A percentile compares a stretch with the other conserved stretches of the same genome.
These are phyloP conservation scores for Eidolon dupreanum DNA, from an alignment of 2,797 vertebrate genomes.

Conservation along the genomic window DNA sequence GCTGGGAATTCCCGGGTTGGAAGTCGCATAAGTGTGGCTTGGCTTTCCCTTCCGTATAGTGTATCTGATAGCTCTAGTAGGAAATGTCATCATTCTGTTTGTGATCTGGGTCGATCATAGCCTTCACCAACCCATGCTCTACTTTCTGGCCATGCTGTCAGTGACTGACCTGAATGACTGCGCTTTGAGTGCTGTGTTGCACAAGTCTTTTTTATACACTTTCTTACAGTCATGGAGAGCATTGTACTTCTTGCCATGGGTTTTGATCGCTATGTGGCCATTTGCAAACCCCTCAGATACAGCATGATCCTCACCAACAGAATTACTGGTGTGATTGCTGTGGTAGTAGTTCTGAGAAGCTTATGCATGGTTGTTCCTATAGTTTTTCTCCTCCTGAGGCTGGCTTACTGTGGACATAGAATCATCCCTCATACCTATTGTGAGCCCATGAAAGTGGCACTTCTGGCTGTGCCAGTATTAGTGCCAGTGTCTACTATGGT, in stretches of 20 bases:
- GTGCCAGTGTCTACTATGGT: slow-evolving; percentile 58
- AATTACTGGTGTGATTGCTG: not conserved
- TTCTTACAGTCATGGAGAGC: slow-evolving; percentile 67
- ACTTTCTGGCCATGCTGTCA: slow-evolving; percentile 59
- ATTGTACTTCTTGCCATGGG: slow-evolving; percentile 60
- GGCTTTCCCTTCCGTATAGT: slow-evolving; percentile 41
- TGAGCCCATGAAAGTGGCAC: slow-evolving; percentile 68
- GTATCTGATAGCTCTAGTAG: slow-evolving; percentile 49
- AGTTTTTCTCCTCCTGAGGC: slow-evolving; percentile 48
- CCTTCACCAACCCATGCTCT: slow-evolving; percentile 64
- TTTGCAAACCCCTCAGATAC: slow-evolving; percentile 67
- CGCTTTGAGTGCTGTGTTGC: slow-evolving; percentile 40
- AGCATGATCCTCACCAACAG: slow-evolving; percentile 60
- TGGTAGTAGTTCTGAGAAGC: slow-evolving; percentile 23
- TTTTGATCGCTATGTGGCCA: slow-evolving; percentile 65
- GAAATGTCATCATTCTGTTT: slow-evolving; percentile 45
- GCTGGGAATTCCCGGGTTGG: slow-evolving; percentile 56
- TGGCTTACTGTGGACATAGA: slow-evolving; percentile 52
- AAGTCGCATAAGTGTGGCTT: slow-evolving; percentile 48
- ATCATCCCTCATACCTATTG: slow-evolving; percentile 66
- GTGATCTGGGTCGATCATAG: slow-evolving; percentile 34
- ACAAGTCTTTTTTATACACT: slow-evolving; percentile 62
- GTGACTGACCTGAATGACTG: slow-evolving; percentile 75
- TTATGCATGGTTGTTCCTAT: slow-evolving; percentile 50
- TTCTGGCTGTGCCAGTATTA: slow-evolving; percentile 61